phyloP scores from a whole-genome alignment of 2,113 vertebrate genomes.

The Phoenicopterus ruber region DNA sequence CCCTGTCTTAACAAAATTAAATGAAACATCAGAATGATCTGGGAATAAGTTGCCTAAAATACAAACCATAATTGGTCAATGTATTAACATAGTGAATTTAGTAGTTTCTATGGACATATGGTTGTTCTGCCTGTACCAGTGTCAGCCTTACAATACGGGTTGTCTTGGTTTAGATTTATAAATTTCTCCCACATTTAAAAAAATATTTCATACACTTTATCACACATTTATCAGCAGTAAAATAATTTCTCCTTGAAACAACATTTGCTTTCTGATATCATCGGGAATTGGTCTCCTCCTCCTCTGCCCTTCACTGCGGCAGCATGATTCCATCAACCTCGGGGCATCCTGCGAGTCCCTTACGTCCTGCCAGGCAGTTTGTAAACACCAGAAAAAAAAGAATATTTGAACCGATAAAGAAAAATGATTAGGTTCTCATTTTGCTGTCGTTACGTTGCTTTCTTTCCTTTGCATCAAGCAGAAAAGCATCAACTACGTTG shows the following conservation, averaged over 20 bases:
- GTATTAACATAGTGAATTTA: neutral
- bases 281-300: neutral
- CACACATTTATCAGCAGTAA: neutral
- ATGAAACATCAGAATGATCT: neutral
- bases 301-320: neutral
- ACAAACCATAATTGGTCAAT: neutral
- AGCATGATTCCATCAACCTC: neutral
- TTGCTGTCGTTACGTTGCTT: neutral
- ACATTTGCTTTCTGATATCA: neutral
- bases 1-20: slow-evolving; percentile 4
- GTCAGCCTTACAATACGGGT: neutral
- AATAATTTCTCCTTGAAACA: neutral
- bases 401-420: neutral
- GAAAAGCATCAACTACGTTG: neutral
- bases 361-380: neutral
- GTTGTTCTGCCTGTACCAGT: neutral
- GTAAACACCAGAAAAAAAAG: neutral
- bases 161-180: neutral
- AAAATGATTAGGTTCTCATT: neutral
- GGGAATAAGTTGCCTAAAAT: slow-evolving; percentile 2
- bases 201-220: neutral
- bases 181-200: neutral
- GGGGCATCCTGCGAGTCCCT: neutral
- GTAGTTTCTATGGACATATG: neutral
- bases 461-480: neutral